Base-by-base conservation (phyloP, 2,113 vertebrate genomes). In the Mungos mungo region DNA sequence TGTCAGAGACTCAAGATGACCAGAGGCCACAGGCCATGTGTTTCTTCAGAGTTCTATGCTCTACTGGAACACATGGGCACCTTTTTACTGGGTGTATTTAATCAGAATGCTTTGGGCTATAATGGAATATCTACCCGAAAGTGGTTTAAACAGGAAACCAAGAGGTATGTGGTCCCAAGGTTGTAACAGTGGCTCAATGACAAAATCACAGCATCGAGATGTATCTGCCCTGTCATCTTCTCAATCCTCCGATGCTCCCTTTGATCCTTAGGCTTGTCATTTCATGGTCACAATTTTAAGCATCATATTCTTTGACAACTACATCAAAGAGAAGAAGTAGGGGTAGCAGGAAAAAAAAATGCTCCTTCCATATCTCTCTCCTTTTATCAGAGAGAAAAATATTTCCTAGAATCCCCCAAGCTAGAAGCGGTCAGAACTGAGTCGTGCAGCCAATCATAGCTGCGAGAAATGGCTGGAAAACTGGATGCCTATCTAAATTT, bases 331-430 rank as follows among this genome's bases (percentile, higher is more conserved):
- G 29, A 74, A 10, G 41, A 90, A 88, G 74, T 91, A 86, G 47
- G 7, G 6, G 21, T 47, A 41, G 15, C 29, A 27, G 38, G 33
- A 25, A 3, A 2, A 14, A 14, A 25, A 71, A 47, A 77, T 57
- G 21, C 13, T 12, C 72, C 9, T 0, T 71, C 15, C 23, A 38
- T 63, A 16, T 47, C n/a, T 60, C 57, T 94, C 50, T 95, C 84
- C 25, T 85, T 89, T 79, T 80, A 72, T 90, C 63, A 57, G 47
- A 88, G 96, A 81, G 14, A 25, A 88, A 94, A 88, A 18, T 77
- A 60, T 87, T 69, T 93, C 50, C 71, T 89, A 88, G 45, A 84
- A 87, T 81, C 21, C 45, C 11, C 25, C 38, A 81, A 95, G 68
- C 13, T 38, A 96, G 66, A 89, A 88, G 54, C 31, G 31, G 9